A percentile compares a stretch with the other conserved stretches of the same genome.
These are phyloP conservation scores for Simalia tracyae DNA, from an alignment of 2,797 vertebrate species.

Conservation along the genomic window DNA sequence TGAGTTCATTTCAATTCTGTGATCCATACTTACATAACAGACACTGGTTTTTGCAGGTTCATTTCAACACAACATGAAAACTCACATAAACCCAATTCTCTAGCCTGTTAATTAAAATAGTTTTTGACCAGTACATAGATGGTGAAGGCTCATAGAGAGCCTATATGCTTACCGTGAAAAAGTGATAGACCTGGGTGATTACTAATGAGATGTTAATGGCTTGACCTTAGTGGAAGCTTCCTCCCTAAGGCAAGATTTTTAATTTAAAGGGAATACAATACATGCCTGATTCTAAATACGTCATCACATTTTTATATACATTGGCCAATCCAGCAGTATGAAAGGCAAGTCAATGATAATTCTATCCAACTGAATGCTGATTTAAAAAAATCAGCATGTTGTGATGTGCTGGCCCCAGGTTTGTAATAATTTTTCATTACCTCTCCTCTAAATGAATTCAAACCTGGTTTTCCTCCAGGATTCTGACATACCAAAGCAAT, in stretches of 20 bases:
- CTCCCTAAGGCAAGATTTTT: neutral
- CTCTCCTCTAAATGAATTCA: neutral
- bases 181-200: neutral
- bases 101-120: conserved; percentile 36
- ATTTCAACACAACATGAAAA: neutral
- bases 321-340: neutral
- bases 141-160: conserved; percentile 22
- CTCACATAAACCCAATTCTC: conserved; percentile 11
- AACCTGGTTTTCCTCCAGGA: neutral
- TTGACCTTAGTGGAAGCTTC: neutral
- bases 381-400: neutral
- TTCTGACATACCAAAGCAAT: neutral
- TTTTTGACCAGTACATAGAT: conserved; percentile 31
- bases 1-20: conserved; percentile 26
- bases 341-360: neutral
- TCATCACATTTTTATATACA: neutral
- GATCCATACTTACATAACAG: conserved; percentile 24
- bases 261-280: neutral
- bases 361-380: neutral
- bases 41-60: conserved; percentile 46
- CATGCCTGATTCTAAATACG: neutral
- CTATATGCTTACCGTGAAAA: neutral
- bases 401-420: no score
- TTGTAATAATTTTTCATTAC: neutral
- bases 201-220: neutral